Conservation (phyloP, 2,888 invertebrate genomes). For the Parnassius mnemosyne region DNA sequence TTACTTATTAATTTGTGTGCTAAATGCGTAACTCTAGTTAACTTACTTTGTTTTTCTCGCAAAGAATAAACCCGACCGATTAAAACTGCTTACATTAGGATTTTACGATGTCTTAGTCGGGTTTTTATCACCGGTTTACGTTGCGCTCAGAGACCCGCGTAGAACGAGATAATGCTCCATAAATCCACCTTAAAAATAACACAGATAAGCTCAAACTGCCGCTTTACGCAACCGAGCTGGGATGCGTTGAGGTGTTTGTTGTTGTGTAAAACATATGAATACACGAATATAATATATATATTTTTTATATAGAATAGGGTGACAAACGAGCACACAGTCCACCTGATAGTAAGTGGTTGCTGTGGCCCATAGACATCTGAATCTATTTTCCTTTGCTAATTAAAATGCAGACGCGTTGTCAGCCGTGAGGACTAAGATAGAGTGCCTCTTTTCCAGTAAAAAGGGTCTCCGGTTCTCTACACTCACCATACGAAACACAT, state of each 20-base stretch:
- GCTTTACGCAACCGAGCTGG: slow-evolving; percentile 1
- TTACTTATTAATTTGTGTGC: neutral
- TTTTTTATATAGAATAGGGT: no score
- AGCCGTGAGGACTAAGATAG: no score
- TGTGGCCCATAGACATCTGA: no score
- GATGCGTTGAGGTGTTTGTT: slow-evolving; percentile 1
- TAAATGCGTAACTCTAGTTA: neutral
- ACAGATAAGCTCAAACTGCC: slow-evolving; percentile 13
- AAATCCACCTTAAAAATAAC: slow-evolving; percentile 20
- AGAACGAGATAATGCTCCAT: slow-evolving; percentile 5
- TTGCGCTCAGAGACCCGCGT: neutral
- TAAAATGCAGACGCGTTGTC: no score
- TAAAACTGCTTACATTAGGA: neutral
- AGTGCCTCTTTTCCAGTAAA: no score
- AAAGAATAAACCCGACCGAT: neutral
- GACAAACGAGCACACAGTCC: no score
- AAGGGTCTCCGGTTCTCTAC: no score
- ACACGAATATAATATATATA: no score
- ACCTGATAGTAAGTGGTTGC: no score
- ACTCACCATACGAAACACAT: no score
- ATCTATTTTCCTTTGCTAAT: no score
- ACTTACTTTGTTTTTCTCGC: neutral
- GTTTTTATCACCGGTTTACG: slow-evolving; percentile 3
- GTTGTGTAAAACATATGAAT: slow-evolving; percentile 2
- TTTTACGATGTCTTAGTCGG: neutral